A percentile compares a stretch with the other conserved stretches of the same genome.
Conservation (phyloP, 2,113 vertebrate genomes). For the Mirza zaza region DNA sequence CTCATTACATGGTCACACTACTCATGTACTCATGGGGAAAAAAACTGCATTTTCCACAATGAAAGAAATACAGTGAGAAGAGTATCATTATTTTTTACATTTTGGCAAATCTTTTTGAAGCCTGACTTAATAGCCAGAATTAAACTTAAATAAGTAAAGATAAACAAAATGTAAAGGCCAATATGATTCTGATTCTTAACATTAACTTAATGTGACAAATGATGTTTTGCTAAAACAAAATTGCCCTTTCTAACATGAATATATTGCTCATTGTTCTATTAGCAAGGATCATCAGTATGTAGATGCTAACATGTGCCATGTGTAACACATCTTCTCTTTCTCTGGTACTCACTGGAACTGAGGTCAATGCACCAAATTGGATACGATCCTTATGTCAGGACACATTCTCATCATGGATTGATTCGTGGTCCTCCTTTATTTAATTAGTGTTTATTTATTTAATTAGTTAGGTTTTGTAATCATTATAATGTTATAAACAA, state of each 20-base stretch:
- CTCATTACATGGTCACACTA: neutral
- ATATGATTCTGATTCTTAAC: neutral
- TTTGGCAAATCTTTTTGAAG: constrained; percentile 28
- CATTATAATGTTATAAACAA: neutral
- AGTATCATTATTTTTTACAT: constrained; percentile 13
- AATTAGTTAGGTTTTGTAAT: neutral
- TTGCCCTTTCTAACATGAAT: neutral
- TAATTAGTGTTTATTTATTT: constrained; percentile 14
- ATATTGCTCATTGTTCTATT: neutral
- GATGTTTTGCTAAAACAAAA: constrained; percentile 41
- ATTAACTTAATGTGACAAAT: neutral
- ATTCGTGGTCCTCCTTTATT: neutral
- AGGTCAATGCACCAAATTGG: neutral
- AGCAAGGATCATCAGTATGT: neutral
- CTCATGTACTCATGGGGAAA: neutral
- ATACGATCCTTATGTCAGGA: neutral
- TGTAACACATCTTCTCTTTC: neutral
- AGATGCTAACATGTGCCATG: neutral
- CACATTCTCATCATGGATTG: neutral
- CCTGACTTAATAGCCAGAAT: neutral
- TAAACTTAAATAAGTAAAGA: constrained; percentile 27
- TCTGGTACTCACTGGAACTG: no score
- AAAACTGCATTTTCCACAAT: neutral
- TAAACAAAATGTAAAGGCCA: neutral
- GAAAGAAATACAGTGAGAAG: constrained; percentile 2